A percentile compares a stretch with the other conserved stretches of the same genome.
Conservation (phyloP, 2,113 vertebrate species). For the Hyaena hyaena region DNA sequence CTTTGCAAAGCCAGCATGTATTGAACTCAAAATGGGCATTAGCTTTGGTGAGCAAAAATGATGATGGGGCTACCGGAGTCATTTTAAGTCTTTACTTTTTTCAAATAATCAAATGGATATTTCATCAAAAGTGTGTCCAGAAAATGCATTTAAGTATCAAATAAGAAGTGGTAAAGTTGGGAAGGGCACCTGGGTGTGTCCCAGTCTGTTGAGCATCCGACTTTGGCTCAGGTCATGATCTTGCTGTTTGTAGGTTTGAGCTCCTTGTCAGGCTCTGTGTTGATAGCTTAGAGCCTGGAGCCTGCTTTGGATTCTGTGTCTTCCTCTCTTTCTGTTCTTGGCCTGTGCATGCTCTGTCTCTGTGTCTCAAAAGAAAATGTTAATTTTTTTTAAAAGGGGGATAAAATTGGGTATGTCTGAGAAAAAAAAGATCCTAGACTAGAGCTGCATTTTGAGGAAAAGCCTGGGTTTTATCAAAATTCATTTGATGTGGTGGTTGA, state of each 20-base stretch:
- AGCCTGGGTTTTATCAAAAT: background rate
- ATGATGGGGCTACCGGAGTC: accelerated
- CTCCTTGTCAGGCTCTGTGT: too few relatives aligned
- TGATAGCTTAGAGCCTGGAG: too few relatives aligned
- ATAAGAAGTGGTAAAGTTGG: background rate
- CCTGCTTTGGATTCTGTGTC: too few relatives aligned
- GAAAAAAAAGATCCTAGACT: background rate
- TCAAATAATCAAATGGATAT: background rate
- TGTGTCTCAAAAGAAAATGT: too few relatives aligned
- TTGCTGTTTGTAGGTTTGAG: too few relatives aligned
- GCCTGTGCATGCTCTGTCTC: too few relatives aligned
- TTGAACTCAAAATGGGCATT: constrained; percentile 59
- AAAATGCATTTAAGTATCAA: background rate
- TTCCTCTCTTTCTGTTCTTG: too few relatives aligned
- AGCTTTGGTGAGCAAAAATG: constrained; percentile 65
- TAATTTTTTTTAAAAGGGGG: too few relatives aligned
- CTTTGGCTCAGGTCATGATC: too few relatives aligned
- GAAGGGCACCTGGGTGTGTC: too few relatives aligned
- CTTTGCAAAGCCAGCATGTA: constrained; percentile 63
- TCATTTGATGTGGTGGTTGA: too few relatives aligned
- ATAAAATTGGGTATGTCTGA: background rate
- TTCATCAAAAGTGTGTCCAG: background rate
- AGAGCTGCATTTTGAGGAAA: background rate
- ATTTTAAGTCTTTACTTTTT: background rate
- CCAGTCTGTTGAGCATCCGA: too few relatives aligned